Evolutionary conservation across 1,140 invertebrate genomes (phyloP), one percentile per base, ranked within the genome.

Genomic region (Penaeus vannamei): DNA sequence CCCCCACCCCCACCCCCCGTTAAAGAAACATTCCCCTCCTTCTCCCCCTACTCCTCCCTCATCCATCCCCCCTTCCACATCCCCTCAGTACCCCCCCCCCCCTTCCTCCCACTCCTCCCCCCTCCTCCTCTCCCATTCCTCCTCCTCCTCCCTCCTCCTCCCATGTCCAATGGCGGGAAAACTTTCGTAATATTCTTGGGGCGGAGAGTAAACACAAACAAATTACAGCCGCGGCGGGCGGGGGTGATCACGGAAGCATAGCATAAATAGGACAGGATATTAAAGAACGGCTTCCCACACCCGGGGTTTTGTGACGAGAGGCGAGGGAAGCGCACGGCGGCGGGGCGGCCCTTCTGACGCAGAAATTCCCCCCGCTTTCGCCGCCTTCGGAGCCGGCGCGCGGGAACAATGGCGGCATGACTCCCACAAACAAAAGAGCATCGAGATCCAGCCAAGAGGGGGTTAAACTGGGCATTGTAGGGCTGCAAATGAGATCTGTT

Each of bases 401-500:
- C 66, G 42, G 42, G 84, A 85, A 85, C 84, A 85, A 85, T 85
- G n/a, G 84, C 84, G 84, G 64, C 84, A 85, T 66, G 84, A 72
- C 84, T 85, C 84, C 66, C 20, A 85, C 61, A 85, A 85, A 85
- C 84, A 85, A 85, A 85, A 85, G 84, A 72, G 42, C 66, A 85
- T 26, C 84, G 84, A 85, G 84, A 85, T 85, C 66, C 84, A 59
- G 42, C 84, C 84, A 85, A 85, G 84, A 85, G 66, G 22, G 84
- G 84, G 66, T 42, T 85, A 85, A 85, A 85, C 84, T 76, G 84
- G 42, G 84, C 46, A 85, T 85, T 85, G 84, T 85, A 85, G 85
- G 32, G 77, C 77, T 53, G 85, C 77, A 87, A 87, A 87, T 87
- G 85, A 87, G 85, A 87, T 87, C 85, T 80, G 76, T 87, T 87